These are phyloP conservation scores for Embiotoca jacksoni DNA, from an alignment of 2,113 vertebrate species.

Conservation along the genomic window DNA sequence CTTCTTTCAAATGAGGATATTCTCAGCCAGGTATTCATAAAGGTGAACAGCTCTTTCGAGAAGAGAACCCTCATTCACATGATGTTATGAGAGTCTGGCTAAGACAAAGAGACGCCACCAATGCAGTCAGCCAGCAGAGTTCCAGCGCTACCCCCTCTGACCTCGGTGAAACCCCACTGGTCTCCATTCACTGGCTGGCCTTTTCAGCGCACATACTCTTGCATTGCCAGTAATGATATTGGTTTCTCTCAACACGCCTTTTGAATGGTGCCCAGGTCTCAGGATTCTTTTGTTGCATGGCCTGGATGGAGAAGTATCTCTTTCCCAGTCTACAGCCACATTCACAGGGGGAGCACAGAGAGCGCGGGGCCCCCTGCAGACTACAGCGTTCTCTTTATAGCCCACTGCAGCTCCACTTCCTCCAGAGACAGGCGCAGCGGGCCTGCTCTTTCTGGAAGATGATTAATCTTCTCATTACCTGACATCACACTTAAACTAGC, in stretches of 20 bases:
- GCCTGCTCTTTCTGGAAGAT: slow-evolving; percentile 65
- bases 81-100: slow-evolving; percentile 54
- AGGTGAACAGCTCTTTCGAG: slow-evolving; percentile 29
- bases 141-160: slow-evolving; percentile 62
- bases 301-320: slow-evolving; percentile 67
- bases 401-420: slow-evolving; percentile 45
- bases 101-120: slow-evolving; percentile 72
- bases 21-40: slow-evolving; percentile 39
- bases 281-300: slow-evolving; percentile 76
- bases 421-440: slow-evolving; percentile 59
- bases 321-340: slow-evolving; percentile 62
- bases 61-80: slow-evolving; percentile 40
- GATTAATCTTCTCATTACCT: slow-evolving; percentile 82
- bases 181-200: slow-evolving; percentile 69
- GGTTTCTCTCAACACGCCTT: slow-evolving; percentile 80
- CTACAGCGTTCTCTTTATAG: slow-evolving; percentile 67
- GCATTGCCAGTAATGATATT: slow-evolving; percentile 79
- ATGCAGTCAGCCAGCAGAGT: slow-evolving; percentile 64
- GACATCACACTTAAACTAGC: slow-evolving; percentile 69
- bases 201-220: slow-evolving; percentile 69
- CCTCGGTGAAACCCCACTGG: slow-evolving; percentile 53
- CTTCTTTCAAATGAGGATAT: slow-evolving; percentile 14
- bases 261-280: slow-evolving; percentile 69
- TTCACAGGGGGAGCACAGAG: slow-evolving; percentile 28
- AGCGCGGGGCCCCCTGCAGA: slow-evolving; percentile 44